These are phyloP conservation scores for Heterochromis multidens DNA, from an alignment of 2,113 vertebrate genomes.

Conservation along the genomic window DNA sequence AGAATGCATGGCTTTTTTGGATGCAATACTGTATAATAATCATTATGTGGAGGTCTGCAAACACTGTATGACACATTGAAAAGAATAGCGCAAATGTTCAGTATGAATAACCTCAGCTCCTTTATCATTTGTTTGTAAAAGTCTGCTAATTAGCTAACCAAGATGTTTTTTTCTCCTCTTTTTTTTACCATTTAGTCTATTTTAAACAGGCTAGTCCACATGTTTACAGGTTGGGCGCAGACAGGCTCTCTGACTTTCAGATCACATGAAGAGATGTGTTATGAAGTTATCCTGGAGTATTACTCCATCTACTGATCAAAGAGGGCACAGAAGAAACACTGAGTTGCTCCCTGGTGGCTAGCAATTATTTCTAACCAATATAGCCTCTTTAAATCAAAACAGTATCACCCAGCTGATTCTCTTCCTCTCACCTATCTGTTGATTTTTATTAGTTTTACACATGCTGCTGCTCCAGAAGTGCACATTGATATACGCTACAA, in stretches of 20 bases:
- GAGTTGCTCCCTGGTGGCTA: background rate
- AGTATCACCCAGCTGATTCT: background rate
- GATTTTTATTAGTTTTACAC: background rate
- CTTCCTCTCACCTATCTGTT: background rate
- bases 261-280: background rate
- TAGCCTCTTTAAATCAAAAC: background rate
- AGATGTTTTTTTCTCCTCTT: background rate
- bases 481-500: background rate
- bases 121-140: background rate
- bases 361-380: background rate
- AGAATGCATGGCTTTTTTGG: background rate
- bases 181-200: background rate
- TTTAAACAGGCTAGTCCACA: background rate
- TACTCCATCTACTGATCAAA: slow-evolving; percentile 45
- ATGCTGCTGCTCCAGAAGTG: background rate
- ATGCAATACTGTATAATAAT: background rate
- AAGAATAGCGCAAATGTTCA: background rate
- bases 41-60: background rate
- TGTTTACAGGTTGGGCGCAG: background rate
- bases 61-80: background rate
- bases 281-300: background rate
- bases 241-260: background rate
- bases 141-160: background rate
- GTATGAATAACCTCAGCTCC: background rate
- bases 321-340: background rate